A percentile compares a stretch with the other conserved stretches of the same genome.
phyloP scores from a whole-genome alignment of 2,888 invertebrate genomes.

The Mythimna lalbum region DNA sequence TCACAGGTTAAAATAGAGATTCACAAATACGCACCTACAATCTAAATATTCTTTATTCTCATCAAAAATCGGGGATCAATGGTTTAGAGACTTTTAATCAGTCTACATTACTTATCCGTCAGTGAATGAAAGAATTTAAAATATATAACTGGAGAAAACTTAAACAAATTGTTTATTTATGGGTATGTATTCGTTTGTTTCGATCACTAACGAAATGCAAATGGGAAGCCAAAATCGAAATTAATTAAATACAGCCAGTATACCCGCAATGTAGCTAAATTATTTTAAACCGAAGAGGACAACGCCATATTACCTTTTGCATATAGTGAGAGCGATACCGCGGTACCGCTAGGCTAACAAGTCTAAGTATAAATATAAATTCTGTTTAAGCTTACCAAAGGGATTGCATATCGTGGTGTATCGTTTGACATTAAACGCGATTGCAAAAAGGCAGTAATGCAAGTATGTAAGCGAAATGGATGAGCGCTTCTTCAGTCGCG shows the following conservation, averaged over 20 bases:
- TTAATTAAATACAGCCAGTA: neutral
- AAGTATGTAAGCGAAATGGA: conserved; percentile 70
- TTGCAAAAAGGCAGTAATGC: conserved; percentile 81
- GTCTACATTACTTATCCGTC: too few relatives aligned
- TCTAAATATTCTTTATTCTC: too few relatives aligned
- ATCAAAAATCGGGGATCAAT: too few relatives aligned
- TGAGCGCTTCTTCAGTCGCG: conserved; percentile 76
- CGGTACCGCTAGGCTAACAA: conserved; percentile 26
- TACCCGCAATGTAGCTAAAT: neutral
- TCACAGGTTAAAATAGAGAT: too few relatives aligned
- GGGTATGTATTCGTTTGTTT: too few relatives aligned
- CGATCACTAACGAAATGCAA: too few relatives aligned
- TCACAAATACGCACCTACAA: too few relatives aligned
- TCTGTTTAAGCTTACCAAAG: conserved; percentile 60
- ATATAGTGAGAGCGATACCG: conserved; percentile 43
- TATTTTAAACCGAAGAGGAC: conserved; percentile 21
- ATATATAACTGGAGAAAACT: too few relatives aligned
- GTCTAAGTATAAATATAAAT: conserved; percentile 49
- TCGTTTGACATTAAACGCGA: conserved; percentile 82
- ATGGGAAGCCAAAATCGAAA: too few relatives aligned
- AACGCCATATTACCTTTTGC: conserved; percentile 30
- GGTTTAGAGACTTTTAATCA: too few relatives aligned
- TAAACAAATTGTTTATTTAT: too few relatives aligned
- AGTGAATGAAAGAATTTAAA: too few relatives aligned
- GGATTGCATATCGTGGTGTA: conserved; percentile 73